Evolutionary conservation across 2,888 invertebrate genomes (phyloP).

Genomic region (Tryphoninae sp.): DNA sequence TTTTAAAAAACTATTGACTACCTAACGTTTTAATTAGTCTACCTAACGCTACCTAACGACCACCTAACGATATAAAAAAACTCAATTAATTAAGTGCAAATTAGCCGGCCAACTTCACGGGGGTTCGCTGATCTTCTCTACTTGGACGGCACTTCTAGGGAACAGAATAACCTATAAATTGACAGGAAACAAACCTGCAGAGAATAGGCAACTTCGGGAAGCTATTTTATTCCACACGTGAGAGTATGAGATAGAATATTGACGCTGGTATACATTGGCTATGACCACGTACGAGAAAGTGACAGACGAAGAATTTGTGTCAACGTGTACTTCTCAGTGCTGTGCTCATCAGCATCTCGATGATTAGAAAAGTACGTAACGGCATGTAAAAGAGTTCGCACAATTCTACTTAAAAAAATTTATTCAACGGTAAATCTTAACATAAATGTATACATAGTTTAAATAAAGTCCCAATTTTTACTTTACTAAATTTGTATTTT

Average conservation of each 20-base stretch:
- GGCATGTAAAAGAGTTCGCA: neutral
- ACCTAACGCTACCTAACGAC: too few relatives aligned
- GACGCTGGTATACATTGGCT: slow-evolving; percentile 38
- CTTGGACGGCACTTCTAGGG: too few relatives aligned
- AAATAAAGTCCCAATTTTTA: slow-evolving; percentile 1
- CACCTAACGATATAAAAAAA: too few relatives aligned
- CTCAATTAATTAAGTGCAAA: too few relatives aligned
- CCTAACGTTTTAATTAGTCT: too few relatives aligned
- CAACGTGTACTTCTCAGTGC: slow-evolving; percentile 41
- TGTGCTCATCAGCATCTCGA: slow-evolving; percentile 18
- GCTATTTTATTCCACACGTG: neutral
- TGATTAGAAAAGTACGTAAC: slow-evolving; percentile 21
- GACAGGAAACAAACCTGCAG: neutral
- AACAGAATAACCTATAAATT: too few relatives aligned
- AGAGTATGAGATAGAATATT: slow-evolving; percentile 8
- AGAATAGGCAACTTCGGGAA: neutral
- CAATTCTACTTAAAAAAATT: neutral
- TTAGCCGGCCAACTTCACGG: too few relatives aligned
- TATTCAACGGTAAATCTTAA: neutral
- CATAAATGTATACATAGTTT: neutral
- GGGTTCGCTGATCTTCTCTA: too few relatives aligned
- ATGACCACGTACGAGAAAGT: slow-evolving; percentile 50
- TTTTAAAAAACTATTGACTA: too few relatives aligned
- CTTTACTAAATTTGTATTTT: neutral
- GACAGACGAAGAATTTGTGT: slow-evolving; percentile 48